Base-by-base conservation (phyloP, 2,888 invertebrate genomes). In the Prostheceraeus crozeri region DNA sequence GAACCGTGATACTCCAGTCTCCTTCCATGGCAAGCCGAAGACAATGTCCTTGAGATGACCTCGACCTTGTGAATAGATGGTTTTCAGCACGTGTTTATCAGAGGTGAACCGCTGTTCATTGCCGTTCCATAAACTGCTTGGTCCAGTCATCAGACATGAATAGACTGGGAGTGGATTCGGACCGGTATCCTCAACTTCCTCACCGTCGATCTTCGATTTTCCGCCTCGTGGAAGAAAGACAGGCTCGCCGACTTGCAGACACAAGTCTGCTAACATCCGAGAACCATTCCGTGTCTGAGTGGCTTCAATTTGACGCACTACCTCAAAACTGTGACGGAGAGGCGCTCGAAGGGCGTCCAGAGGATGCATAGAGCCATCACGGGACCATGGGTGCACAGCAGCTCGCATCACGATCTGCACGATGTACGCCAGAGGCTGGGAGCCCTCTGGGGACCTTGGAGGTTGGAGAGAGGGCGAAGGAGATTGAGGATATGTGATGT, bases 321-420 rank as follows among this genome's bases (percentile, higher is more conserved):
- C 23, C 72, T 87, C 84, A 78, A 93, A 94, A 21, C 86, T 85
- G 79, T 89, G 87, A 69, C 85, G 84, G 1, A 94, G 79, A 1
- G 93, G 91, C 3, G 86, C 89, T 69, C 90, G 82, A 76, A 90
- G 89, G 45, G 90, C 90, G 80, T 93, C 93, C 72, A 85, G 85
- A 68, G 89, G 80, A 66, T 83, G 83, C 66, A 91, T 79, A n/a
- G n/a, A n/a, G 67, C 63, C 62, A 14, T 85, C 84, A 63, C 82
- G 82, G 59, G 83, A 82, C 91, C 91, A 93, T 59, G 91, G 91
- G 63, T 86, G 81, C 8, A 93, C 88, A 61, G 87, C 85, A 72
- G 80, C 66, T 66, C 70, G 73, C 55, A 75, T 67, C 36, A 76
- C 68, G 11, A 76, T 68, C 63, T 76, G 75, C 66, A 80, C 81